Base-by-base conservation (phyloP, 2,113 vertebrate genomes). In the Cebus imitator region DNA sequence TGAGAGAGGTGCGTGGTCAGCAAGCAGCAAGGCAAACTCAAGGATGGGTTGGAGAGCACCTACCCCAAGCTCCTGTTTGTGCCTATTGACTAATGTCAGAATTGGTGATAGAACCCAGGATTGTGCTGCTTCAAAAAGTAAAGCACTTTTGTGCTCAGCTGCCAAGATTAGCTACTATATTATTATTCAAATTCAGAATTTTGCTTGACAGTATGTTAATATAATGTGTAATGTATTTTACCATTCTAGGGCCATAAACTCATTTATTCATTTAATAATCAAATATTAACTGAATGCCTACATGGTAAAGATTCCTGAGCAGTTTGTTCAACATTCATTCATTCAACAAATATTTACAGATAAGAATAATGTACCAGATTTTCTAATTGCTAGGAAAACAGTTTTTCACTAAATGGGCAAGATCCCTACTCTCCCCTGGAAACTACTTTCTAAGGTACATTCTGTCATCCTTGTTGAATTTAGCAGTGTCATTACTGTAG, bases 201-300 rank as follows among this genome's bases (percentile, higher is more conserved):
- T 70, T 80, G 9, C 48, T 87, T 43, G 6, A 25, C 8, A 40
- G 11, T 68, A 11, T 70, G 16, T 78, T 92, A 45, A 35, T 70
- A 20, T 57, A 48, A 85, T 30, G 12, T 88, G 27, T 55, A 83
- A 52, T 21, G 6, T 70, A 50, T 64, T 93, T 58, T 61, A 78
- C 43, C 30, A 21, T 73, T 94, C 57, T 83, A 45, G 30, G 92
- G 3, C 37, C 66, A 5, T 12, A 21, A 40, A 64, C 17, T 18
- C 35, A 87, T 66, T 94, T 96, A 90, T 84, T 93, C 23, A 76
- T 70, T 93, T 92, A 73, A 66, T 78, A 83, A 88, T 83, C 27
- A 85, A 80, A 73, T 92, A 73, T 57, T 73, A 87, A 90, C 21
- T 85, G 25, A 79, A 37, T 86, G 17, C 78, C 45, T 76, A 50